Conservation (phyloP, 2,797 vertebrate species). For the Petrocephalus schoutedeni region DNA sequence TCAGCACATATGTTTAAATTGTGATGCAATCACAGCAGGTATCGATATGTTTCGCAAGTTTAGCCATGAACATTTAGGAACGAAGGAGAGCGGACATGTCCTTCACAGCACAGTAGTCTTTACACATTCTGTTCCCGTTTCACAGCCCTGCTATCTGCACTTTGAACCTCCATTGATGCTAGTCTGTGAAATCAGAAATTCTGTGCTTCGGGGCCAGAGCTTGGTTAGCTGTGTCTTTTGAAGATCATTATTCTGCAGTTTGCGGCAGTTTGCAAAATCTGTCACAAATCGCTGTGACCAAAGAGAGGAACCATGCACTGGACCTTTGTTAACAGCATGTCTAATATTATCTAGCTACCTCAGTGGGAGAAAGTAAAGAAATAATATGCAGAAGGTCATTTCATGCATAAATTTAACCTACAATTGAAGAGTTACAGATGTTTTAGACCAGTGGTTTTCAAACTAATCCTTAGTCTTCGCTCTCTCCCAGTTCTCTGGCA, state of each 20-base stretch:
- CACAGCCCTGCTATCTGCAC: background rate
- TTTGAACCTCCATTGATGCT: background rate
- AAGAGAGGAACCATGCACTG: background rate
- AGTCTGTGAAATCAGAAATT: background rate
- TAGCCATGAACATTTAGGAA: background rate
- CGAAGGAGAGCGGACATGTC: too few species aligned
- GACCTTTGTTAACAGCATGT: background rate
- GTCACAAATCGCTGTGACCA: background rate
- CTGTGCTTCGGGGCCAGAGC: background rate
- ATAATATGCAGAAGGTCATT: background rate
- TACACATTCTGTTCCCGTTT: background rate
- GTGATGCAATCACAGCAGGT: background rate
- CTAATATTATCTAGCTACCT: background rate
- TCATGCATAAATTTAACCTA: background rate
- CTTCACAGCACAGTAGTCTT: background rate
- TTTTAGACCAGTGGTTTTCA: background rate
- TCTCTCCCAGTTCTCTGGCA: too few species aligned
- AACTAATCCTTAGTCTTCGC: too few species aligned
- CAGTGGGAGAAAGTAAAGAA: background rate
- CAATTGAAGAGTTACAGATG: background rate
- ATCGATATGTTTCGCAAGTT: background rate
- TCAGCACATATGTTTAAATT: background rate
- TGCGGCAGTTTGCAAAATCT: background rate
- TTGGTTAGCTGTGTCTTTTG: background rate
- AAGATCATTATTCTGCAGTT: background rate